Evolutionary conservation across 2,113 vertebrate species (phyloP).

Genomic region (Cheilinus undulatus): DNA sequence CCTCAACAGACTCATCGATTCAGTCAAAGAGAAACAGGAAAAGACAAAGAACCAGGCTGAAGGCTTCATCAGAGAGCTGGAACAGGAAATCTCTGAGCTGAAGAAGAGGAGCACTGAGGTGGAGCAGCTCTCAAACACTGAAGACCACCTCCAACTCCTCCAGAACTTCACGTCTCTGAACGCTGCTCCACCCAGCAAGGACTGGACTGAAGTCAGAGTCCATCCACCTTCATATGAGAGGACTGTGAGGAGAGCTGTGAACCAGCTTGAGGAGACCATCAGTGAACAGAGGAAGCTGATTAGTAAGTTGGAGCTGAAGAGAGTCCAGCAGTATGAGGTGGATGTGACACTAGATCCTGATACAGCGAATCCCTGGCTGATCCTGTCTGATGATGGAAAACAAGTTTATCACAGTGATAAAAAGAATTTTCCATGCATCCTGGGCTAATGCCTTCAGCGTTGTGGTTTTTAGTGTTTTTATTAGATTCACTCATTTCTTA

Average conservation of each 20-base stretch:
- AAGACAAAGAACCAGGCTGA: background rate
- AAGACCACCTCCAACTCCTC: background rate
- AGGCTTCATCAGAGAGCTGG: background rate
- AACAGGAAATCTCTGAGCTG: background rate
- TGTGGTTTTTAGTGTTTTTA: too few relatives aligned
- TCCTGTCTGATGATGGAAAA: background rate
- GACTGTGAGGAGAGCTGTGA: background rate
- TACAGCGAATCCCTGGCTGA: background rate
- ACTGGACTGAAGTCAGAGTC: background rate
- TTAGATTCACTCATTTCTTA: too few relatives aligned
- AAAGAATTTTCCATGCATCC: background rate
- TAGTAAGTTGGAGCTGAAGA: background rate
- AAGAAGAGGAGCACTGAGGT: background rate
- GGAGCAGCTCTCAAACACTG: background rate
- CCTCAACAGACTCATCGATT: background rate
- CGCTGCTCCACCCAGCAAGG: background rate
- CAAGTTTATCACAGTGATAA: background rate
- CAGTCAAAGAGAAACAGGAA: background rate
- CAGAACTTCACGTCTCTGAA: background rate
- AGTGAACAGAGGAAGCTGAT: background rate
- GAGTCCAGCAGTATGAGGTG: background rate
- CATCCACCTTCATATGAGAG: background rate
- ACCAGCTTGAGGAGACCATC: constrained; percentile 2
- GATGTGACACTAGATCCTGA: background rate
- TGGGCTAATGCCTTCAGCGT: too few relatives aligned